Base-by-base conservation (phyloP, 2,888 invertebrate genomes). In the Vesta saturnalis region DNA sequence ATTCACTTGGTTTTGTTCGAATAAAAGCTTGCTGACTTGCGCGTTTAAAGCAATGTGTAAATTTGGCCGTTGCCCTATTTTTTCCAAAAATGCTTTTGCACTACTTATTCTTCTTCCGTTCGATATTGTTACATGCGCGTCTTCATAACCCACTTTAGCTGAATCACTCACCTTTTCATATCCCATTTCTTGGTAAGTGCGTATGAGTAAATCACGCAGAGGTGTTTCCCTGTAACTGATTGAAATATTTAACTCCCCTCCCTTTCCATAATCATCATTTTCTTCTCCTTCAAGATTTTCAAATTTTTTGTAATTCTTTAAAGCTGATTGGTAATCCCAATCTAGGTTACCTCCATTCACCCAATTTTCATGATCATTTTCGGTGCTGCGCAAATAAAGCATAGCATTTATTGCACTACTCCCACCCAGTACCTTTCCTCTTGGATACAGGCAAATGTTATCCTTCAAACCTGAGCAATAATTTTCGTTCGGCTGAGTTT, bases 401-500 rank as follows among this genome's bases (percentile, higher is more conserved):
- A 52, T 52, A 15, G 16, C 52, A 18, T 52, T 52, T 3, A 52
- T 52, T 5, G 19, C 6, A 19, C 18, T 52, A 5, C n/a, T n/a
- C 6, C 52, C 52, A 18, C 52, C 19, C 14, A 52, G 16, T 1
- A 6, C 52, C 19, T 52, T 52, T 12, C 52, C 52, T 16, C 19
- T 52, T 16, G 52, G 19, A 15, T 19, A 52, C 6, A 15, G 1
- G 52, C 52, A 52, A 3, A 93, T 87, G 81, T 93, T 93, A 0
- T 92, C 93, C 73, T 90, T 89, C 93, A 94, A 94, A 5, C 93
- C 94, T 70, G 92, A 88, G 78, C 95, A 56, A 30, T 19, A 30
- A 0, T 47, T 55, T 22, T 59, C 35, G 1, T 79, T 78, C 47
- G 74, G 75, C 46, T 78, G 75, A 56, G 81, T 73, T 62, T 14